A percentile compares a stretch with the other conserved stretches of the same genome.
Evolutionary conservation across 2,797 vertebrate genomes (phyloP).

Genomic region (Phalloptychus januarius): DNA sequence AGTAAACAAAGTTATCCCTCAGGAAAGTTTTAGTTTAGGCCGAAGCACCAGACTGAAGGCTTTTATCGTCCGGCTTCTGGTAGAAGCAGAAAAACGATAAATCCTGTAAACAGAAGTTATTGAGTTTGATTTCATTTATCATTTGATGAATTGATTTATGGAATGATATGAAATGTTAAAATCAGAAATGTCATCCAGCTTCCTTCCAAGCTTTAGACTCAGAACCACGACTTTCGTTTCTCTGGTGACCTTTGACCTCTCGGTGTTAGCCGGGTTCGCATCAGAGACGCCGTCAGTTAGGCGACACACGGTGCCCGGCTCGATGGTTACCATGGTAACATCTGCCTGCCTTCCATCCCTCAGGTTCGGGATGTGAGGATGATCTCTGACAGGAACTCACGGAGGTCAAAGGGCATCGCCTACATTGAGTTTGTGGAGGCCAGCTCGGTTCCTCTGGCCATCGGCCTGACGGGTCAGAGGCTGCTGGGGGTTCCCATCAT

Average conservation of each 20-base stretch:
- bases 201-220: no score
- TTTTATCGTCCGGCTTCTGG: no score
- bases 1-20: no score
- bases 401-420: constrained; percentile 96
- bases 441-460: constrained; percentile 94
- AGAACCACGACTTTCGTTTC: no score
- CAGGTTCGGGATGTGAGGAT: constrained; percentile 96
- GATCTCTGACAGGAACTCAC: constrained; percentile 98
- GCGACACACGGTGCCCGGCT: background rate
- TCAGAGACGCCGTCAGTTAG: background rate
- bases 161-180: no score
- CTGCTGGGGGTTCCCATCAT: constrained; percentile 97
- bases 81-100: no score
- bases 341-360: background rate
- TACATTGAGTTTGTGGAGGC: constrained; percentile 98
- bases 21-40: no score
- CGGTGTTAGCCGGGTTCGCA: background rate
- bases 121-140: no score
- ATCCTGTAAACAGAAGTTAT: no score
- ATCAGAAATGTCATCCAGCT: no score
- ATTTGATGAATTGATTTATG: no score
- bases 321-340: background rate
- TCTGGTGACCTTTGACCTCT: background rate
- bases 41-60: no score
- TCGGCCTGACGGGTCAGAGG: constrained; percentile 94